Conservation (phyloP, 2,888 invertebrate species). For the Scelioninae gen. 2 region DNA sequence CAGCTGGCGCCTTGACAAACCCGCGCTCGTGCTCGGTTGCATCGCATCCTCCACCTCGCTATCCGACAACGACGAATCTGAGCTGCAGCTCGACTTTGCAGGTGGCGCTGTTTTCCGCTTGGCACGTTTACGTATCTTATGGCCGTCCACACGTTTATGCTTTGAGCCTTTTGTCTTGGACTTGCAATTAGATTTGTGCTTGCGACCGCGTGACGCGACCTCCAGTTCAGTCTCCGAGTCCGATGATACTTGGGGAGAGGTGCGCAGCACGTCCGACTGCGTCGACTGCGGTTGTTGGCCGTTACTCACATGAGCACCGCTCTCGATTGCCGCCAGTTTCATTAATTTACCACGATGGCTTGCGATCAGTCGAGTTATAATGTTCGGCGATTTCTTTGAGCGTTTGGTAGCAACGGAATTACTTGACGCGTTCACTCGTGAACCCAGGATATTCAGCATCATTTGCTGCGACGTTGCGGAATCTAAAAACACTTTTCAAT, state of each 20-base stretch:
- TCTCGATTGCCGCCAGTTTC: constrained; percentile 77
- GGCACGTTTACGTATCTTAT: constrained; percentile 31
- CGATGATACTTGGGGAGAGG: constrained; percentile 12
- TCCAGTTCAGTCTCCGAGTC: constrained; percentile 61
- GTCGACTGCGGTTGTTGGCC: constrained; percentile 13
- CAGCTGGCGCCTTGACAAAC: constrained; percentile 65
- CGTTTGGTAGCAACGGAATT: constrained; percentile 67
- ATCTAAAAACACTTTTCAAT: constrained; percentile 64
- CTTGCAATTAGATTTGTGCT: constrained; percentile 67
- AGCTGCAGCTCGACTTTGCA: constrained; percentile 25
- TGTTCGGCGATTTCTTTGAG: constrained; percentile 78
- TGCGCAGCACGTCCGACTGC: not conserved
- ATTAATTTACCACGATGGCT: constrained; percentile 82
- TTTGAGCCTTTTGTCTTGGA: constrained; percentile 67
- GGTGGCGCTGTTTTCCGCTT: constrained; percentile 31
- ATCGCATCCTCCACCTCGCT: constrained; percentile 63
- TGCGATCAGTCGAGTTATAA: constrained; percentile 84
- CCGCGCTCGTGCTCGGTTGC: constrained; percentile 73
- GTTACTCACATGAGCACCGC: constrained; percentile 42
- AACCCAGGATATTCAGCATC: constrained; percentile 67
- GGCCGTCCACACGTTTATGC: constrained; percentile 63
- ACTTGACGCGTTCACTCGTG: constrained; percentile 63
- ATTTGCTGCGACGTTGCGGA: constrained; percentile 66
- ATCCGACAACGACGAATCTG: constrained; percentile 34
- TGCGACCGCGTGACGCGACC: constrained; percentile 42